A percentile compares a stretch with the other conserved stretches of the same genome.
phyloP scores from a whole-genome alignment of 2,888 invertebrate genomes.

The Stegana nigrithorax region DNA sequence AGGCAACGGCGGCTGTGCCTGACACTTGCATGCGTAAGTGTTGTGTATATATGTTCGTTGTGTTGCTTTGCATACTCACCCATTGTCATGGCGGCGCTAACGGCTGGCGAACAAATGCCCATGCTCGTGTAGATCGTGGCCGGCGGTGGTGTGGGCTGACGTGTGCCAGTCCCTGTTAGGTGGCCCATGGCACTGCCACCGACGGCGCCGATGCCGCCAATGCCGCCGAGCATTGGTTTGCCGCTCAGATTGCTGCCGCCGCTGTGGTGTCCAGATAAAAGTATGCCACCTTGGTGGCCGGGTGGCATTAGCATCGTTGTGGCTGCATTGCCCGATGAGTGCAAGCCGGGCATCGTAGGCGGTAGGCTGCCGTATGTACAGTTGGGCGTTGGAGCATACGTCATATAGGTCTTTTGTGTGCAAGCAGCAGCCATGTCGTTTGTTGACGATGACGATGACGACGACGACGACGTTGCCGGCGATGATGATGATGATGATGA shows the following conservation, averaged over 20 bases:
- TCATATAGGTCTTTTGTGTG: constrained; percentile 61
- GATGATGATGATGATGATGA: constrained; percentile 18
- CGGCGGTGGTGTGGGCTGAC: constrained; percentile 54
- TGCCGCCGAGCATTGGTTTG: constrained; percentile 21
- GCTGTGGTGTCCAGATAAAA: constrained; percentile 42
- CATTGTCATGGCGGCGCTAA: constrained; percentile 60
- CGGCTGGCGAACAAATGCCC: constrained; percentile 51
- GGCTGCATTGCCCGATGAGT: constrained; percentile 54
- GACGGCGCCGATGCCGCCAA: constrained; percentile 22
- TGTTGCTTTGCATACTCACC: constrained; percentile 46
- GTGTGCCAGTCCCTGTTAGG: too few relatives aligned
- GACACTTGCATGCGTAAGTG: too few relatives aligned
- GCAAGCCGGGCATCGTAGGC: constrained; percentile 42
- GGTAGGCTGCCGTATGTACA: constrained; percentile 62
- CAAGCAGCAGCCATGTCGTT: constrained; percentile 8
- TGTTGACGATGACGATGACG: constrained; percentile 33
- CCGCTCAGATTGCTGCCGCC: constrained; percentile 20
- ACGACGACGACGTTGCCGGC: constrained; percentile 29
- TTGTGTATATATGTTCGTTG: neutral
- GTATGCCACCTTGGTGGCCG: constrained; percentile 50
- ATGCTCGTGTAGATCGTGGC: constrained; percentile 58
- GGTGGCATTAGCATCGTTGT: constrained; percentile 65
- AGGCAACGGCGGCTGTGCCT: too few relatives aligned
- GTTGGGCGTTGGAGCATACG: constrained; percentile 65
- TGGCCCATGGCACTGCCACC: constrained; percentile 29